Evolutionary conservation across 2,797 vertebrate genomes (phyloP).

Genomic region (Acestrorhynchus altus): DNA sequence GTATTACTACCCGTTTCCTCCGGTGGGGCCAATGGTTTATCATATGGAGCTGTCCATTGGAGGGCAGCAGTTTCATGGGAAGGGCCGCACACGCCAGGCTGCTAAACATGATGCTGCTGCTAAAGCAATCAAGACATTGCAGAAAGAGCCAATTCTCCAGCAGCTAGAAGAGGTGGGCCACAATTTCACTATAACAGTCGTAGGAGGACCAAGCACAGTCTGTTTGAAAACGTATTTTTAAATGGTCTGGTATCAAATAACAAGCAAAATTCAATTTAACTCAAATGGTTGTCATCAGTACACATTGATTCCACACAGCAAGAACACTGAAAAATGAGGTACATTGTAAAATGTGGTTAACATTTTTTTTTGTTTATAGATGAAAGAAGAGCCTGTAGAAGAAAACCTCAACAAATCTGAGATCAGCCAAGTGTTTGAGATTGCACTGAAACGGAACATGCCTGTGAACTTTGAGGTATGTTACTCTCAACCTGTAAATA

Average conservation of each 20-base stretch:
- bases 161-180: conserved; percentile 80
- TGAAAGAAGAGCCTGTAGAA: conserved; percentile 90
- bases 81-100: conserved; percentile 93
- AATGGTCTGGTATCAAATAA: neutral
- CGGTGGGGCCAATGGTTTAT: conserved; percentile 91
- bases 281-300: neutral
- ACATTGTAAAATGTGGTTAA: neutral
- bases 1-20: conserved; percentile 97
- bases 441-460: conserved; percentile 98
- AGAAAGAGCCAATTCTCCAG: conserved; percentile 91
- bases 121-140: conserved; percentile 92
- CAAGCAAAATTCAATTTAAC: neutral
- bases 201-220: too few relatives aligned
- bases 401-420: conserved; percentile 99
- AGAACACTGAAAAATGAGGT: neutral
- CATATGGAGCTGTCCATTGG: conserved; percentile 97
- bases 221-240: neutral
- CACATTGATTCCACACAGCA: neutral
- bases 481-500: neutral
- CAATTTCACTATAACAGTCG: too few relatives aligned
- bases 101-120: conserved; percentile 94
- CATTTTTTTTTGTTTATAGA: conserved; percentile 73
- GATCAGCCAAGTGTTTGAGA: conserved; percentile 99
- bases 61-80: conserved; percentile 95
- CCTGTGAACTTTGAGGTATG: conserved; percentile 97